These are phyloP conservation scores for Hybognathus amarus DNA, from an alignment of 2,797 vertebrate species.

Conservation along the genomic window DNA sequence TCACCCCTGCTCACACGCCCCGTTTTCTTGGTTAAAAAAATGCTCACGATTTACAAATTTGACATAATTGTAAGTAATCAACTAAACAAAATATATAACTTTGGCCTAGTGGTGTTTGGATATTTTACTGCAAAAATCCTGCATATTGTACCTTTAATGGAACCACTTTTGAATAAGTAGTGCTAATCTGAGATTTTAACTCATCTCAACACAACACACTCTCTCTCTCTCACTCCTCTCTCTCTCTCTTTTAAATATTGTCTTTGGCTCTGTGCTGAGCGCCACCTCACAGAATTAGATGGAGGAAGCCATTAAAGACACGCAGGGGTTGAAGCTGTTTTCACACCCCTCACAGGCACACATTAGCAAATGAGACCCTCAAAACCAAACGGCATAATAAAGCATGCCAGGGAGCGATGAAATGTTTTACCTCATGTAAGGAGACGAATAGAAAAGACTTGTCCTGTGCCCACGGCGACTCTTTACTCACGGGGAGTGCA, in stretches of 20 bases:
- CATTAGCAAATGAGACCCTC: slow-evolving; percentile 66
- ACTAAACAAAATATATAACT: no score
- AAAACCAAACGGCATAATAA: slow-evolving; percentile 69
- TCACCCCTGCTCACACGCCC: no score
- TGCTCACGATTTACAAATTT: no score
- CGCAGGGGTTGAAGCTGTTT: slow-evolving; percentile 52
- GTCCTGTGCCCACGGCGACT: slow-evolving; percentile 62
- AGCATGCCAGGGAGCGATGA: slow-evolving; percentile 72
- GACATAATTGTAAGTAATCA: no score
- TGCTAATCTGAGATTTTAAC: neutral
- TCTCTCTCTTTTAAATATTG: slow-evolving; percentile 19
- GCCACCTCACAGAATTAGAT: slow-evolving; percentile 34
- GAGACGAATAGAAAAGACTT: slow-evolving; percentile 75
- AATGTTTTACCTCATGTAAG: slow-evolving; percentile 78
- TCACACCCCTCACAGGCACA: slow-evolving; percentile 59
- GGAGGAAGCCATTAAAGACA: slow-evolving; percentile 52
- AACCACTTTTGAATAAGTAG: neutral
- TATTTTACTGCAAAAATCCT: no score
- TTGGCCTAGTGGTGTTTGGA: no score
- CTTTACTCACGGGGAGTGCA: slow-evolving; percentile 73
- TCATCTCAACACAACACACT: slow-evolving; percentile 8
- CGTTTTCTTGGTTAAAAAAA: no score
- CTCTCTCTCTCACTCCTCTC: neutral
- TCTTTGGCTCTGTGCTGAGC: slow-evolving; percentile 28
- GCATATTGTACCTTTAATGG: no score